A percentile compares a stretch with the other conserved stretches of the same genome.
Evolutionary conservation across 2,113 vertebrate genomes (phyloP).

Genomic region (Poecile atricapillus): DNA sequence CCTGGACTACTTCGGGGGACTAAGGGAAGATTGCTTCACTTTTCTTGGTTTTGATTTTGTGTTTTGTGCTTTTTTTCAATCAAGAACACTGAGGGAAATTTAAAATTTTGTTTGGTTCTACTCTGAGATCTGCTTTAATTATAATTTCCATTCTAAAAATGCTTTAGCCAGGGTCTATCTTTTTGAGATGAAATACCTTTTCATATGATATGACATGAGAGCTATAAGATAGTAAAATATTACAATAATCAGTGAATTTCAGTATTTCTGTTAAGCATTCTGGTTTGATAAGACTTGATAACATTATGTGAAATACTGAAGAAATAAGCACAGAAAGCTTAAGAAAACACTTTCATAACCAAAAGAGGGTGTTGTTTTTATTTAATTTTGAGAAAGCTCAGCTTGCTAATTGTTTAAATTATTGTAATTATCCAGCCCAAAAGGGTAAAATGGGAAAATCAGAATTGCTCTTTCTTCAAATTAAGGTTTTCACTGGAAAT

Average conservation of each 20-base stretch:
- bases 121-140: neutral
- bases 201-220: neutral
- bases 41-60: neutral
- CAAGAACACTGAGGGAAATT: accelerated
- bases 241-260: neutral
- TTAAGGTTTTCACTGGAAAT: neutral
- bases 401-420: neutral
- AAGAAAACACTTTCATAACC: neutral
- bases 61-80: neutral
- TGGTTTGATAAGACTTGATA: neutral
- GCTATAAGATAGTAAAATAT: neutral
- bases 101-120: neutral
- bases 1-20: too few relatives aligned
- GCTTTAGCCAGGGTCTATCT: neutral
- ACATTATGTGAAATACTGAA: neutral
- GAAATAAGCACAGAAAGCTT: neutral
- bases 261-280: neutral
- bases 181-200: neutral
- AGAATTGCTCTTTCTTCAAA: neutral
- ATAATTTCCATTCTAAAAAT: neutral
- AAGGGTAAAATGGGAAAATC: neutral
- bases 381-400: neutral
- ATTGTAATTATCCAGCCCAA: neutral
- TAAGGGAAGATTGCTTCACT: too few relatives aligned
- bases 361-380: neutral